Evolutionary conservation across 2,888 invertebrate genomes (phyloP).

Genomic region (Ochlodes sylvanus): DNA sequence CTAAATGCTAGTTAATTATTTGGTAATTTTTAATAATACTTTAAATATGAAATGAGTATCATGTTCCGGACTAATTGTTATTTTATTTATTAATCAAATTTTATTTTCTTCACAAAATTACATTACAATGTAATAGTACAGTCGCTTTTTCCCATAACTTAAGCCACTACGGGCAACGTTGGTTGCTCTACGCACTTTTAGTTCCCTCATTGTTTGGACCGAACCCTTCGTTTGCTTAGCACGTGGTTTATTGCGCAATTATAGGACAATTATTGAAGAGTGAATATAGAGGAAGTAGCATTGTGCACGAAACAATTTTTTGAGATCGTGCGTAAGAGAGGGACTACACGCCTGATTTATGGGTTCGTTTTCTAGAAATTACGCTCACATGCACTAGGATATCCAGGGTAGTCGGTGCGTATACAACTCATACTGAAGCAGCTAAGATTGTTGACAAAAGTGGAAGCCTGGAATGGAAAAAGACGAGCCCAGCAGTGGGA

Average conservation of each 20-base stretch:
- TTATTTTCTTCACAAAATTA: not conserved
- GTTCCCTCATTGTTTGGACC: slow-evolving; percentile 63
- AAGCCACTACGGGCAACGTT: slow-evolving; percentile 40
- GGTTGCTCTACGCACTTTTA: slow-evolving; percentile 55
- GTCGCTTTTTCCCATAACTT: slow-evolving; percentile 45
- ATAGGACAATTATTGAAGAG: slow-evolving; percentile 72
- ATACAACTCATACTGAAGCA: too few relatives aligned
- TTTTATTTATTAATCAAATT: too few relatives aligned
- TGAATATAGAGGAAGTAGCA: slow-evolving; percentile 63
- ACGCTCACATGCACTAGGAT: too few relatives aligned
- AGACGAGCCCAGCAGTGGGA: too few relatives aligned
- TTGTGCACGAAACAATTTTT: slow-evolving; percentile 48
- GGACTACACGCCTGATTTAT: not conserved
- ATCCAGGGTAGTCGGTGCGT: too few relatives aligned
- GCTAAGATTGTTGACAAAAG: too few relatives aligned
- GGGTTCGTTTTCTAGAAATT: not conserved
- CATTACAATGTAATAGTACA: not conserved
- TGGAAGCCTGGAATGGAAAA: too few relatives aligned
- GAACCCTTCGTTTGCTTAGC: slow-evolving; percentile 71
- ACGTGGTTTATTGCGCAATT: slow-evolving; percentile 82
- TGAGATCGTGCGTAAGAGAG: slow-evolving; percentile 1
- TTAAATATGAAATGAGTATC: too few relatives aligned
- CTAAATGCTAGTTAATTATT: too few relatives aligned
- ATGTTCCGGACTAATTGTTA: too few relatives aligned
- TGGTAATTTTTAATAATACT: too few relatives aligned